Evolutionary conservation across 2,888 invertebrate species (phyloP).

Genomic region (Trilocha varians): DNA sequence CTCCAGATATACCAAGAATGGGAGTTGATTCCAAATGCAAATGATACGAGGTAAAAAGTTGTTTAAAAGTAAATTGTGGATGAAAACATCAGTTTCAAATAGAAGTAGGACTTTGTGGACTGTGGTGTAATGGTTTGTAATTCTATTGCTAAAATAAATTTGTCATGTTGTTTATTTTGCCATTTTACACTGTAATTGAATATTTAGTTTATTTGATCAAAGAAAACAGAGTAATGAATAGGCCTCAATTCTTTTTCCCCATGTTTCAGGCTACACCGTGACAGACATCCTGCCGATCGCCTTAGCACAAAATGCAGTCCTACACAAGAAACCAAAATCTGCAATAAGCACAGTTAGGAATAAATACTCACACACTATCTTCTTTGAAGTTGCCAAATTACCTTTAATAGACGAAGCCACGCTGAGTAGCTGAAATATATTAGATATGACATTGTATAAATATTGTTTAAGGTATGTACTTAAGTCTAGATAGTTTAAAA

Average conservation of each 20-base stretch:
- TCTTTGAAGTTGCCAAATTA: conserved; percentile 92
- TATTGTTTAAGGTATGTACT: neutral
- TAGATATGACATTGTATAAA: neutral
- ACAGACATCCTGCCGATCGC: conserved; percentile 82
- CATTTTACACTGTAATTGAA: no score
- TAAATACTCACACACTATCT: conserved; percentile 95
- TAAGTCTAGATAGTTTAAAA: neutral
- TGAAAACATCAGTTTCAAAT: no score
- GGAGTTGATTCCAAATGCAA: no score
- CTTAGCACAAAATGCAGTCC: conserved; percentile 80
- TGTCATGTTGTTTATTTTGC: no score
- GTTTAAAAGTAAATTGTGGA: no score
- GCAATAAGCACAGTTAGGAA: conserved; percentile 89
- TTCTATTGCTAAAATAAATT: no score
- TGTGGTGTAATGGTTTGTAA: no score
- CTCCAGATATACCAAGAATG: no score
- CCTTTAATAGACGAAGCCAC: conserved; percentile 69
- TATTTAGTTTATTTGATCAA: no score
- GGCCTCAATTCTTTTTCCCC: neutral
- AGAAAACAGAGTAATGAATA: no score
- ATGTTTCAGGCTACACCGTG: conserved; percentile 78
- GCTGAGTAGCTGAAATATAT: conserved; percentile 44
- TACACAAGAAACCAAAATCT: conserved; percentile 84
- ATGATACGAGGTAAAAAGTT: no score
- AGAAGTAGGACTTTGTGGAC: no score